Base-by-base conservation (phyloP, 2,113 vertebrate species). In the Neogobius melanostomus region DNA sequence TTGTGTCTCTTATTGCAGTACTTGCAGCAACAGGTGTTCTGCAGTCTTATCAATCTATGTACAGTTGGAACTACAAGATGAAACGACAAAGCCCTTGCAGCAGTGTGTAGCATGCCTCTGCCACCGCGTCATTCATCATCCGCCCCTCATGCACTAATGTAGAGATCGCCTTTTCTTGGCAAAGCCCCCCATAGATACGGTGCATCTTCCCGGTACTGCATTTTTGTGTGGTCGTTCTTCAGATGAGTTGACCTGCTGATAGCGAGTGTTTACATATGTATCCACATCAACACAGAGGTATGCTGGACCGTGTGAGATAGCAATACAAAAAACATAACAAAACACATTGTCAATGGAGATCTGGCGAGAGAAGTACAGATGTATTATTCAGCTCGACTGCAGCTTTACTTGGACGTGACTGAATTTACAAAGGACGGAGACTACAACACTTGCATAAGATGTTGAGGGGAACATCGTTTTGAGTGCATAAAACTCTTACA, bases 331-430 rank as follows among this genome's bases (percentile, higher is more conserved):
- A 21, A 54, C 5, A 56, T 10, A 11, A 56, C 10, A 28, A 6
- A 64, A 64, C 68, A 69, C 59, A 81, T 68, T 71, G 66, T 66
- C 62, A 65, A 67, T 43, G 44, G 81, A 83, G 77, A 82, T 80
- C 79, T 83, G 76, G 72, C 69, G 72, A n/a, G 57, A 84, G 71
- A 79, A 89, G 85, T 85, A 87, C 83, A 91, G 84, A 94, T 92
- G 83, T 90, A 90, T 93, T 92, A 93, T 93, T 94, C 89, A 87
- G 88, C 87, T 92, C 89, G 82, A 85, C 88, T 89, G 90, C 87
- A 81, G 83, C 88, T 88, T 77, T 72, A 79, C 82, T 86, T 84
- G 81, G 90, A 92, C 87, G 88, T 93, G 92, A 93, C 90, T 92
- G 86, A 91, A 90, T 92, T 91, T 89, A 90, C 83, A 90, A 91